Conservation (phyloP, 2,113 vertebrate genomes). For the Phoxinus phoxinus region DNA sequence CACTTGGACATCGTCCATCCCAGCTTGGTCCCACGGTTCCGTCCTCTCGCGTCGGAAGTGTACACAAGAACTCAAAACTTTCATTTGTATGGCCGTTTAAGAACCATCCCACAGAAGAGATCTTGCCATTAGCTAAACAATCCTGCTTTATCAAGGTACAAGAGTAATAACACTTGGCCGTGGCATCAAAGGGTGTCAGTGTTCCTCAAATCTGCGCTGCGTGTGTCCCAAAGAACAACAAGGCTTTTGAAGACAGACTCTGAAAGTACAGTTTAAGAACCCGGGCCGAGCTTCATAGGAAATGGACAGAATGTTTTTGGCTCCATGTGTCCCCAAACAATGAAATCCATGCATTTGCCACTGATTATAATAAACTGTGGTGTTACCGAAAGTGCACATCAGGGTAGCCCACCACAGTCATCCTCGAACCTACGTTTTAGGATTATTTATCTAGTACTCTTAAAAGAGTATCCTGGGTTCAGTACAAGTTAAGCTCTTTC, state of each 20-base stretch:
- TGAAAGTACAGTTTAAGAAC: slow-evolving; percentile 45
- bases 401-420: slow-evolving; percentile 44
- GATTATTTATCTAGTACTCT: neutral
- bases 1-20: slow-evolving; percentile 40
- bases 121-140: slow-evolving; percentile 54
- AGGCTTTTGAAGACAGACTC: slow-evolving; percentile 54
- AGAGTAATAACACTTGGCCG: slow-evolving; percentile 58
- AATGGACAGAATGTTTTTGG: slow-evolving; percentile 51
- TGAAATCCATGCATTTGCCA: slow-evolving; percentile 45
- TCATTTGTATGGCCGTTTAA: slow-evolving; percentile 40
- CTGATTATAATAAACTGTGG: slow-evolving; percentile 50
- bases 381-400: slow-evolving; percentile 53
- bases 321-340: slow-evolving; percentile 45
- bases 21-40: slow-evolving; percentile 26
- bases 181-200: slow-evolving; percentile 53
- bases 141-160: slow-evolving; percentile 56
- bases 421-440: neutral
- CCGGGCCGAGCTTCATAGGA: slow-evolving; percentile 29
- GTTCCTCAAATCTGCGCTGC: slow-evolving; percentile 56
- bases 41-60: neutral
- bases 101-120: slow-evolving; percentile 43
- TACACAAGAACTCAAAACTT: slow-evolving; percentile 28
- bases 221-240: slow-evolving; percentile 58
- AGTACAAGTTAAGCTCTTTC: neutral
- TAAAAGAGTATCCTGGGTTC: neutral